Conservation (phyloP, 2,113 vertebrate species). For the Channa argus region DNA sequence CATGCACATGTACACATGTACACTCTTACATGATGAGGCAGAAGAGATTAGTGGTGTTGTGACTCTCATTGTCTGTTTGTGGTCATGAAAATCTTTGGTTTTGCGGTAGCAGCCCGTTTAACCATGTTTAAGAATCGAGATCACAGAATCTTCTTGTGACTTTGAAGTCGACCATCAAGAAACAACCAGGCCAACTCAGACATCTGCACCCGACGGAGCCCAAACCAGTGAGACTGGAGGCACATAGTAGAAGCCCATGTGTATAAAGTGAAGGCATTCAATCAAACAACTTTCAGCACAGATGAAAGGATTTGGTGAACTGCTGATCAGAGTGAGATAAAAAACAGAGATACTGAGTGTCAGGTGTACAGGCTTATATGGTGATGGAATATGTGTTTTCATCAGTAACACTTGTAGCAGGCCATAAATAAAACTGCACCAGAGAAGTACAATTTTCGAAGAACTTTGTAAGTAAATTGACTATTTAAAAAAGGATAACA, state of each 20-base stretch:
- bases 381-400: constrained; percentile 42
- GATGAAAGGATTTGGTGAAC: constrained; percentile 32
- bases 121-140: background rate
- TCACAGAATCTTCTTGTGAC: background rate
- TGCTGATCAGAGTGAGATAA: constrained; percentile 8
- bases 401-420: constrained; percentile 24
- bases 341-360: background rate
- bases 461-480: background rate
- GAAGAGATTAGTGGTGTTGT: background rate
- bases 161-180: background rate
- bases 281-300: constrained; percentile 7
- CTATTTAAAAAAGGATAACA: background rate
- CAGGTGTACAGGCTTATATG: constrained; percentile 16
- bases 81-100: background rate
- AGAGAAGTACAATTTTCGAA: background rate
- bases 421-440: constrained; percentile 14
- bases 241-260: background rate
- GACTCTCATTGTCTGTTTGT: background rate
- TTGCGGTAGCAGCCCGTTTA: background rate
- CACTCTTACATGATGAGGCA: constrained; percentile 1
- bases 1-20: constrained; percentile 7
- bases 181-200: background rate
- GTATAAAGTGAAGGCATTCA: background rate
- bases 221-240: background rate
- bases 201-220: background rate